These are phyloP conservation scores for Mionectes macconnelli DNA, from an alignment of 2,113 vertebrate species.

Conservation along the genomic window DNA sequence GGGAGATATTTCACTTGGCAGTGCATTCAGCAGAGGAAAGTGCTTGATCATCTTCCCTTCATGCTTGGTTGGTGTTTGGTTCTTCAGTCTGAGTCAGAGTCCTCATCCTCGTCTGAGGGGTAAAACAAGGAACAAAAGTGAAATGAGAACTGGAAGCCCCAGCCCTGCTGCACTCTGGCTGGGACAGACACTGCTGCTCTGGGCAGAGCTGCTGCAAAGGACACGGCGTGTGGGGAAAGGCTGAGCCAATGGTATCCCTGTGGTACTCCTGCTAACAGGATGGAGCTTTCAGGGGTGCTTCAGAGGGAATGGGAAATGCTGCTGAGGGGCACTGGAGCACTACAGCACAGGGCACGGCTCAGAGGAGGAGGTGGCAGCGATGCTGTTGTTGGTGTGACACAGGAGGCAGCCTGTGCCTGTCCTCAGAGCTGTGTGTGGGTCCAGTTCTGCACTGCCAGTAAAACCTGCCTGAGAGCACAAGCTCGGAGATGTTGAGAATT, in stretches of 20 bases:
- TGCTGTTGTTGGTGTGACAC: neutral
- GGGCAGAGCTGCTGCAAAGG: neutral
- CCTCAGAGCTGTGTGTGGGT: neutral
- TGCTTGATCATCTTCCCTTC: conserved; percentile 23
- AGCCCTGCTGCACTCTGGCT: neutral
- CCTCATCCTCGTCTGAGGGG: conserved; percentile 79
- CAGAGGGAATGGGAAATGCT: neutral
- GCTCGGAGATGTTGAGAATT: neutral
- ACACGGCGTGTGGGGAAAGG: accelerated
- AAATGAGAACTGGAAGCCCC: neutral
- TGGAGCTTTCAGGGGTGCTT: neutral
- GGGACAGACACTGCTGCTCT: neutral
- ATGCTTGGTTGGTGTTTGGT: neutral
- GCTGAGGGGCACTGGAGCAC: neutral
- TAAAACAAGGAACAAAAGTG: conserved; percentile 31
- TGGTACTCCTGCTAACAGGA: neutral
- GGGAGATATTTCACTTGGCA: neutral
- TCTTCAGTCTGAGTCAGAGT: conserved; percentile 87
- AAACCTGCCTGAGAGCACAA: neutral
- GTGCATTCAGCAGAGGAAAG: neutral
- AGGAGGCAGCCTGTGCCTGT: neutral
- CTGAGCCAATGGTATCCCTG: neutral
- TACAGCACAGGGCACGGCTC: accelerated
- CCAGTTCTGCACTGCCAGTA: neutral
- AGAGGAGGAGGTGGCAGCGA: neutral